Evolutionary conservation across 2,888 invertebrate species (phyloP).

Genomic region (Gnatocerus cornutus): DNA sequence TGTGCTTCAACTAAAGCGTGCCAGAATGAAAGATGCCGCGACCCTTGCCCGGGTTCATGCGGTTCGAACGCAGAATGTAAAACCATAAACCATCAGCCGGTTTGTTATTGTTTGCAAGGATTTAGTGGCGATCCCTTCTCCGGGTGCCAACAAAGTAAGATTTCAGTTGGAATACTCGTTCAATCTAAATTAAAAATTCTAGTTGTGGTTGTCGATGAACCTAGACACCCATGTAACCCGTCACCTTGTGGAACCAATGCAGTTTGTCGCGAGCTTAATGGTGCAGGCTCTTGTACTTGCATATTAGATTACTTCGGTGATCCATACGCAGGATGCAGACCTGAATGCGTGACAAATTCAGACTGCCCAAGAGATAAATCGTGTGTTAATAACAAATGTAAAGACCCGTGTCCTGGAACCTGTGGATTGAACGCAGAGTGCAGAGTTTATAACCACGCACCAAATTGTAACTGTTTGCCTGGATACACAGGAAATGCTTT

Average conservation of each 20-base stretch:
- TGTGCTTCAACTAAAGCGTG: conserved; percentile 83
- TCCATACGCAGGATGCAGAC: conserved; percentile 89
- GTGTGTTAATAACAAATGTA: conserved; percentile 88
- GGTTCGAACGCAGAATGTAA: conserved; percentile 82
- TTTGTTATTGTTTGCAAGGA: conserved; percentile 81
- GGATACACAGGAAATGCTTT: conserved; percentile 88
- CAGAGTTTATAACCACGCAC: conserved; percentile 86
- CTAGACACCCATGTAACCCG: conserved; percentile 79
- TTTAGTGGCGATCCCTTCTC: conserved; percentile 87
- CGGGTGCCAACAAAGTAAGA: conserved; percentile 76
- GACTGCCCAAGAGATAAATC: conserved; percentile 86
- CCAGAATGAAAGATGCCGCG: conserved; percentile 80
- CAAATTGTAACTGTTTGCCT: conserved; percentile 82
- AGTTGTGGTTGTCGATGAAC: conserved; percentile 55
- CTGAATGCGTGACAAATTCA: conserved; percentile 90
- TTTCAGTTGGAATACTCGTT: too few relatives aligned
- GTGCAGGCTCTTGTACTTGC: conserved; percentile 88
- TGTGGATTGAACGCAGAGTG: conserved; percentile 91
- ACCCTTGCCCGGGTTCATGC: conserved; percentile 85
- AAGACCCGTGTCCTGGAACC: conserved; percentile 86
- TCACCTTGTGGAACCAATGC: conserved; percentile 92
- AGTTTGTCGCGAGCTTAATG: conserved; percentile 85
- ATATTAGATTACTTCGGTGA: conserved; percentile 88
- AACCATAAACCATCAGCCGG: conserved; percentile 82
- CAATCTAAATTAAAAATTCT: conserved; percentile 10